Evolutionary conservation across 2,797 vertebrate genomes (phyloP), one percentile per base, ranked within the genome.

Genomic region (Sebastes iracundus): DNA sequence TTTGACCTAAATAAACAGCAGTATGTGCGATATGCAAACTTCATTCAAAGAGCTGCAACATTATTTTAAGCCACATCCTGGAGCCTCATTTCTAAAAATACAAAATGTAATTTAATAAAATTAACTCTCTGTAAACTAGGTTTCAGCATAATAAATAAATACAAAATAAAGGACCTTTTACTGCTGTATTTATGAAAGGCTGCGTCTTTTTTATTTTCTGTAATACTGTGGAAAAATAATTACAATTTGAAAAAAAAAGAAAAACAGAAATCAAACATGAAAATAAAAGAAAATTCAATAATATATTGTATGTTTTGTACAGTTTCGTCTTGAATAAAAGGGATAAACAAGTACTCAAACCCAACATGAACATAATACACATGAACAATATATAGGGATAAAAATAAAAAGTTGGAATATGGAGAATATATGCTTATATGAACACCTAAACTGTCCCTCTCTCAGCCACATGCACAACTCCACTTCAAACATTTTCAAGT

Each of bases 221-320:
- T 92, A 84, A 93, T 92, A 95, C 88, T 92, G 94, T 96, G 95
- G 92, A 96, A 96, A 96, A 96, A 96, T 96, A 96, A 95, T 93
- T 92, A 96, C 90, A 93, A 91, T 95, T 91, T 93, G 77, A 91
- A 88, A 82, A 75, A 82, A 81, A 80, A 81, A 65, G 49, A 85
- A 71, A 83, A 69, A 59, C 58, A 33, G 4, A 76, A 80, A 80
- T 60, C 33, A 71, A 76, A 72, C 63, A 70, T 88, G 75, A 90
- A 84, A 91, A 87, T 74, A 84, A 92, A 90, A 67, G 4, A 72
- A 86, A 42, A 85, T 86, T 87, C 53, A 89, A 79, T 88, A 91
- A 87, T 88, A 93, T 92, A 79, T 92, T 78, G 81, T 77, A 60
- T 81, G 75, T 89, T 91, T 90, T 90, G 77, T 92, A 91, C 87